Evolutionary conservation across 23 tunicate species (phyloP), one percentile per base, ranked within the genome.

Genomic region (Clavelina lepadiformis): DNA sequence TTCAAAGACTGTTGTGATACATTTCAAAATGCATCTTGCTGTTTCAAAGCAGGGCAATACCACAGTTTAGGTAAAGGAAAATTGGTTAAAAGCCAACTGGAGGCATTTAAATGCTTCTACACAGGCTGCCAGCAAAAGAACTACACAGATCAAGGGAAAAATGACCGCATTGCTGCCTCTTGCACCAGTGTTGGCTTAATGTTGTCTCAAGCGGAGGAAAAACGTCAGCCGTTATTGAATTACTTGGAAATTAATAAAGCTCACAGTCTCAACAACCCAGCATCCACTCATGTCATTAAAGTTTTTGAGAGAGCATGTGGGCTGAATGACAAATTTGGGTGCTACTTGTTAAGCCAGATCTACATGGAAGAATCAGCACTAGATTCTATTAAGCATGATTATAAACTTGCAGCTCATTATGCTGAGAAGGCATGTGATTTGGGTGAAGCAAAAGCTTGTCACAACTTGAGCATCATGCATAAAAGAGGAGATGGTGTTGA

Each of bases 361-460:
- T 74, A 80, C 46, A 58, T 88, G 78, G 53, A 63, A 21, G 96
- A 74, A 0, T 80, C 80, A 33, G 28, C 46, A 31, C 52, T 26
- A 15, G 71, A 59, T 20, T 41, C 58, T 26, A 63, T 27, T 28
- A 33, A 20, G 25, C 52, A 38, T 7, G 46, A 71, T 54, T 66
- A 65, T 5, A 72, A 67, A 30, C 35, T 78, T 33, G 85, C 85
- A 0, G 95, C 95, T 2, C 58, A 72, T 30, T 86, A 56, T 58
- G 95, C 86, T 0, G 86, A 86, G 37, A 62, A 67, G 58, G 76
- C 96, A 2, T 88, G 96, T 61, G 82, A 74, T 5, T 51, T 80
- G 38, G 88, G 88, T 5, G 72, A 80, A 35, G 59, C 73, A 0
- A 26, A 37, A 5, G 88, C 82, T 38, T 88, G 96, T 44, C 87